Percentiles rank a stretch among this genome's conserved stretches.
These are phyloP conservation scores for Typhlichthys eigenmanni DNA, from an alignment of 2,797 vertebrate genomes.

Conservation along the genomic window DNA sequence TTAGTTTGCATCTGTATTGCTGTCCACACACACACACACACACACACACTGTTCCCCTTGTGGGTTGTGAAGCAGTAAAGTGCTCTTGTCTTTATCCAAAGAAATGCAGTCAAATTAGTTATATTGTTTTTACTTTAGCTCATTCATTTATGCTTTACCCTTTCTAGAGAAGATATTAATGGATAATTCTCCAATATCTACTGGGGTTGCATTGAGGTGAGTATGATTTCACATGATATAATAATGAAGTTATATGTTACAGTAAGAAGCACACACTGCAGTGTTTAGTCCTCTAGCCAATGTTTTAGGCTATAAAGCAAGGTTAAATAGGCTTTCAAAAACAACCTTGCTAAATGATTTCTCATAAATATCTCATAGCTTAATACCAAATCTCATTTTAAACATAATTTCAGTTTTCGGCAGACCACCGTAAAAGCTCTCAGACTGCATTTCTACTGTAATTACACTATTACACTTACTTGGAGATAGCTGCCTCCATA, in stretches of 20 bases:
- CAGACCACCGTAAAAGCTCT: constrained; percentile 6
- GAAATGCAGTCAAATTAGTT: neutral
- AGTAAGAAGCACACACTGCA: no score
- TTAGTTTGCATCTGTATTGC: no score
- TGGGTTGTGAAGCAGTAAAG: no score
- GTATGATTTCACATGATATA: no score
- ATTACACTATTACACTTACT: constrained; percentile 20
- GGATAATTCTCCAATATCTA: neutral
- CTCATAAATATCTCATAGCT: constrained; percentile 13
- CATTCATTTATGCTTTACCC: neutral
- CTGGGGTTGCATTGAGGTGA: no score
- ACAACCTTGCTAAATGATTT: constrained; percentile 19
- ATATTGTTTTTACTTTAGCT: neutral
- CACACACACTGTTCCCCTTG: no score
- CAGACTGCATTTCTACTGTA: constrained; percentile 5
- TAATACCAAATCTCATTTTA: constrained; percentile 36
- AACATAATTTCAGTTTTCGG: neutral
- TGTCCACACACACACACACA: no score
- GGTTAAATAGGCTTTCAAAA: neutral
- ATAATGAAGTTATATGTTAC: no score
- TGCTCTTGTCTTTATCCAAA: no score
- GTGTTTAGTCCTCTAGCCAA: no score
- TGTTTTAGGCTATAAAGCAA: neutral
- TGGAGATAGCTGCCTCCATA: neutral
- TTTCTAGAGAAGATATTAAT: neutral